Base-by-base conservation (phyloP, 2,888 invertebrate genomes). In the Spilarctia lutea region DNA sequence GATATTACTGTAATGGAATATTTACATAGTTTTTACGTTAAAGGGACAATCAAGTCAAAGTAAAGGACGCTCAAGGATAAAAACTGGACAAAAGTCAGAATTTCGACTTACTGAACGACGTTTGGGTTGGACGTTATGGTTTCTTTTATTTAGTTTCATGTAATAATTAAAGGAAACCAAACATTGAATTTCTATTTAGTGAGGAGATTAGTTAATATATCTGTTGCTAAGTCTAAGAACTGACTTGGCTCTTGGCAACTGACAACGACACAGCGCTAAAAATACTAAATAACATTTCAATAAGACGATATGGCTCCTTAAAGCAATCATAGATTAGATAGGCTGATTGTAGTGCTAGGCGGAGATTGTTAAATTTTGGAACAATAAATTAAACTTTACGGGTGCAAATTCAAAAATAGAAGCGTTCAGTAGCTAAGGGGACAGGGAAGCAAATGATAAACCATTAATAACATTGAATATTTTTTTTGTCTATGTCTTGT, bases 181-280 rank as follows among this genome's bases (percentile, higher is more conserved):
- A 60, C 2, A 27, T 60, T 13, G 27, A 60, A 60, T 6, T 27
- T 11, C 11, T 3, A n/a, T 1, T 27, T 60, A 60, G n/a, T 67
- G 10, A 27, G 18, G n/a, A n/a, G n/a, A 3, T 67, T 20, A 42
- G 27, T 27, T 10, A 16, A 67, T 67, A 30, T 3, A 27, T 2
- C 18, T 18, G 27, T 42, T 27, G 30, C 30, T 45, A 67, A 16
- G 20, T 16, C 18, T 27, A 60, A 27, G 27, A n/a, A n/a, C 16
- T 69, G 16, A 35, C 69, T 52, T 56, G 69, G 33, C 56, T 18
- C 52, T 56, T 69, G n/a, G 33, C 35, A 69, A 56, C 69, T 35
- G 56, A 69, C 35, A 56, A 35, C 69, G n/a, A 69, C 13, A 39
- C n/a, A n/a, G 45, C 16, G 45, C 67, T 30, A 45, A 68, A 68